Evolutionary conservation across 2,797 vertebrate species (phyloP).

Genomic region (Sebastes diaconus): DNA sequence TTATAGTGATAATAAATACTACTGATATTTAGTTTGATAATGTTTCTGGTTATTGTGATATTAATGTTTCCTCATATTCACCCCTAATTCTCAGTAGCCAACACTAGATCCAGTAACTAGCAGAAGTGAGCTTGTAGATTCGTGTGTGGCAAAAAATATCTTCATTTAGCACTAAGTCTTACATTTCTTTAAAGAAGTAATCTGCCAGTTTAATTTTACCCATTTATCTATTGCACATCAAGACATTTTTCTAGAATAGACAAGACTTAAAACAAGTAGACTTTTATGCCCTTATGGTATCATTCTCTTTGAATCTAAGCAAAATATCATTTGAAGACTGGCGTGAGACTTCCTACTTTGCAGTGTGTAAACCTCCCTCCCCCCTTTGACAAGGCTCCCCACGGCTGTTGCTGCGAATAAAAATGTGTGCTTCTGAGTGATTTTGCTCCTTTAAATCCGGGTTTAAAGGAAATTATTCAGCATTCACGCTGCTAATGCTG

Average conservation of each 20-base stretch:
- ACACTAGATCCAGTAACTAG: not conserved
- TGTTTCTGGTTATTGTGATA: not conserved
- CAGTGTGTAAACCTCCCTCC: not conserved
- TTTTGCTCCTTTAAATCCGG: conserved; percentile 1
- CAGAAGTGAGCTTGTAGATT: not conserved
- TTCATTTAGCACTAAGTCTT: not conserved
- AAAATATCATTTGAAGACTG: not conserved
- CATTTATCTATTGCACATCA: not conserved
- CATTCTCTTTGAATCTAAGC: not conserved
- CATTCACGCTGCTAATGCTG: not conserved
- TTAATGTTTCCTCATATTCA: not conserved
- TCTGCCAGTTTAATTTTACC: not conserved
- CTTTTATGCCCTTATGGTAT: not conserved
- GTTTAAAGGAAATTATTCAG: conserved; percentile 6
- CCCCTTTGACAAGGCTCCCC: not conserved
- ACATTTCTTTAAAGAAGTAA: not conserved
- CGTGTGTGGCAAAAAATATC: not conserved
- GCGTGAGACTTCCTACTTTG: not conserved
- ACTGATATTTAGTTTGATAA: not conserved
- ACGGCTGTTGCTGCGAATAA: conserved; percentile 16
- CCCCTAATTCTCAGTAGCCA: not conserved
- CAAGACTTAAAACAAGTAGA: not conserved
- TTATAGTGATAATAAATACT: not conserved
- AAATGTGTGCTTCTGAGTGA: conserved; percentile 14
- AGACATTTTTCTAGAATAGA: not conserved